Conservation (phyloP, 1,140 invertebrate genomes). For the Zaprionus lachaisei region DNA sequence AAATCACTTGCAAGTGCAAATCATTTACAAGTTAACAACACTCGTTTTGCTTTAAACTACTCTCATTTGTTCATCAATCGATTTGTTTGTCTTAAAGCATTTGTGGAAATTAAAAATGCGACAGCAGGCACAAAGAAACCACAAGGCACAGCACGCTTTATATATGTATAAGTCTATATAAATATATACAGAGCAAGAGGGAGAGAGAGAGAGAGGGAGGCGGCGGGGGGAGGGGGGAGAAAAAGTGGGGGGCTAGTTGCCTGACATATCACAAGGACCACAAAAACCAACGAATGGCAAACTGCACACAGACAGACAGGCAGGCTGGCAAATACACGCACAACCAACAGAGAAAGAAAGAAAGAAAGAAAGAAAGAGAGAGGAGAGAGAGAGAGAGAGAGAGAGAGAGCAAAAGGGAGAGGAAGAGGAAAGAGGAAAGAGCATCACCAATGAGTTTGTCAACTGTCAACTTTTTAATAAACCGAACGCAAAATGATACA, state of each 20-base stretch:
- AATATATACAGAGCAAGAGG: background rate
- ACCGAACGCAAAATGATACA: slow-evolving; percentile 71
- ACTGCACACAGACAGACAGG: slow-evolving; percentile 41
- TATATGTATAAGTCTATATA: background rate
- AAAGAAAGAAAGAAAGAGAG: background rate
- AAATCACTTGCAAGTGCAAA: background rate
- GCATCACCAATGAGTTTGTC: slow-evolving; percentile 71
- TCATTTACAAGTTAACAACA: background rate
- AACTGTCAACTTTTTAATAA: slow-evolving; percentile 81
- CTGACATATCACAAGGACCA: slow-evolving; percentile 75
- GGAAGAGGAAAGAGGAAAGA: background rate
- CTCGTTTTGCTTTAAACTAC: background rate
- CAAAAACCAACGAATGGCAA: slow-evolving; percentile 71
- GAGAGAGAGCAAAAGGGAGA: background rate
- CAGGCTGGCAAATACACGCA: slow-evolving; percentile 16
- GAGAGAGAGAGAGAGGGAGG: background rate
- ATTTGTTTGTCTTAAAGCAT: background rate
- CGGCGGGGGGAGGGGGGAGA: background rate
- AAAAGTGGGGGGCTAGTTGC: slow-evolving; percentile 57
- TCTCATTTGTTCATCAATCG: background rate
- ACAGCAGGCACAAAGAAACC: slow-evolving; percentile 28
- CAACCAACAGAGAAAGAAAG: background rate
- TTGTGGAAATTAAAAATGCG: slow-evolving; percentile 13
- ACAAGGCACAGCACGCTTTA: slow-evolving; percentile 29
- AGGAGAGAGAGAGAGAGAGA: background rate